Evolutionary conservation across 2,797 vertebrate genomes (phyloP).

Genomic region (Echiichthys vipera): DNA sequence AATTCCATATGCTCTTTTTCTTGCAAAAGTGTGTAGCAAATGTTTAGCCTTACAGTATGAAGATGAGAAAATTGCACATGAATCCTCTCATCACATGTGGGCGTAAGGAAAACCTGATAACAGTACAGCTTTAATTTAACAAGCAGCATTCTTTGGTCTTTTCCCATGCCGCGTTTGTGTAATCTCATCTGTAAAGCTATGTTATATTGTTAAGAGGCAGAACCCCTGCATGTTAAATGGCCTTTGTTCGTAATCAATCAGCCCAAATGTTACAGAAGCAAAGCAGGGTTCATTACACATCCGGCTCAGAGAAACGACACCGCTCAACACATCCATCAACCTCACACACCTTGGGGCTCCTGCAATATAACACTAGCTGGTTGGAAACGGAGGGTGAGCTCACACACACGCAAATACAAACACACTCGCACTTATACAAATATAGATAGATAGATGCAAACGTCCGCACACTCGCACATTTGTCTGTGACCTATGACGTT

Average conservation of each 20-base stretch:
- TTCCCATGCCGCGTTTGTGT: conserved; percentile 17
- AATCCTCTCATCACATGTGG: conserved; percentile 28
- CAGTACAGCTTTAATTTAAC: conserved; percentile 46
- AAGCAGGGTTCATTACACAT: conserved; percentile 79
- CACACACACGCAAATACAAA: conserved; percentile 29
- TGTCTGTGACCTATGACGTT: conserved; percentile 49
- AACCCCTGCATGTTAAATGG: conserved; percentile 68
- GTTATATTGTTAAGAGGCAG: conserved; percentile 65
- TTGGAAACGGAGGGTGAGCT: conserved; percentile 12
- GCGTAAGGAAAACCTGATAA: conserved; percentile 39
- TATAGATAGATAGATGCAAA: conserved; percentile 12
- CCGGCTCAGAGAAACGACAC: conserved; percentile 67
- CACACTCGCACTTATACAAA: conserved; percentile 29
- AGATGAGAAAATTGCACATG: conserved; percentile 24
- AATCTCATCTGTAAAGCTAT: conserved; percentile 53
- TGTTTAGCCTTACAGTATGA: neutral
- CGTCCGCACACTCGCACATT: neutral
- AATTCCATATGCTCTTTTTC: neutral
- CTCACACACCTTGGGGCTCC: conserved; percentile 38
- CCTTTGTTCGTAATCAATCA: conserved; percentile 81
- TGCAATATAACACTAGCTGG: conserved; percentile 37
- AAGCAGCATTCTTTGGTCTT: conserved; percentile 33
- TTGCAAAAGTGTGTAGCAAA: conserved; percentile 4
- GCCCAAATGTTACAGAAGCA: conserved; percentile 69
- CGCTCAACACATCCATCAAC: conserved; percentile 71